Evolutionary conservation across 2,113 vertebrate species (phyloP).

Genomic region (Trichomycterus rosablanca): DNA sequence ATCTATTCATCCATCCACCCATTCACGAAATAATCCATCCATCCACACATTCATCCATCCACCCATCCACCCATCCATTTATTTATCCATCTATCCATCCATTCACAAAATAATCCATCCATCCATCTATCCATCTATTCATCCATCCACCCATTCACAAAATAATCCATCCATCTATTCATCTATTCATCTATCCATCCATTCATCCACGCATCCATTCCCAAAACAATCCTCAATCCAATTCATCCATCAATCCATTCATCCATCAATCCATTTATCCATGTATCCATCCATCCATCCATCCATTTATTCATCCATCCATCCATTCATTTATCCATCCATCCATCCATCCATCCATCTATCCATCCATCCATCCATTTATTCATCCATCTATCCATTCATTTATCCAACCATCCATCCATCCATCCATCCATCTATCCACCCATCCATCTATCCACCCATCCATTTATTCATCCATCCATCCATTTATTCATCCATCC

Average conservation of each 20-base stretch:
- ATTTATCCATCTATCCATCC: not conserved
- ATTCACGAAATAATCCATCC: too few relatives aligned
- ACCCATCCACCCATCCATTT: too few relatives aligned
- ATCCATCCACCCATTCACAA: not conserved
- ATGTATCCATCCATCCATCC: not conserved
- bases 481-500: not conserved
- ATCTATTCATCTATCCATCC: not conserved
- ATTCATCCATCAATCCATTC: not conserved
- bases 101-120: not conserved
- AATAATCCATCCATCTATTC: not conserved
- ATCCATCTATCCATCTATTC: too few relatives aligned
- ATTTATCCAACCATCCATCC: not conserved
- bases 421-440: not conserved
- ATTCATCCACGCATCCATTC: not conserved
- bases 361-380: not conserved
- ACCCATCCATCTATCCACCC: not conserved
- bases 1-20: not conserved
- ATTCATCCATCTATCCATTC: not conserved
- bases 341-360: not conserved
- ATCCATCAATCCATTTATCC: too few relatives aligned
- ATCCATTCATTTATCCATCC: not conserved
- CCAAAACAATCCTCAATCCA: not conserved
- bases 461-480: not conserved
- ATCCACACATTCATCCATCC: not conserved
- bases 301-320: not conserved